Percentiles rank a stretch among this genome's conserved stretches.
These are phyloP conservation scores for Tiliacea aurago DNA, from an alignment of 2,888 invertebrate species.

Conservation along the genomic window DNA sequence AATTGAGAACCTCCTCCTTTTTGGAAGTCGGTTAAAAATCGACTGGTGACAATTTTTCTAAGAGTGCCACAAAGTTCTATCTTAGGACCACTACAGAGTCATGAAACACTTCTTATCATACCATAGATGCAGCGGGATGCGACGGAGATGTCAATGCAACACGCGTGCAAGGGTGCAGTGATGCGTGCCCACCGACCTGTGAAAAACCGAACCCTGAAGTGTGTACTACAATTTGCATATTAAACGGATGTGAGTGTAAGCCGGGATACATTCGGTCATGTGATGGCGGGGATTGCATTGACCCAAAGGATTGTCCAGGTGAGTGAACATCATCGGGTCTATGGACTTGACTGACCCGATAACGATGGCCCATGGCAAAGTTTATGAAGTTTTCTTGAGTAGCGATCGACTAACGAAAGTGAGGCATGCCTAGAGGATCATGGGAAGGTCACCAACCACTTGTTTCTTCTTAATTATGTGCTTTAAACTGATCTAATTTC, in stretches of 20 bases:
- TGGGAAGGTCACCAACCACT: background rate
- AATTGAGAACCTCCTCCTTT: too few relatives aligned
- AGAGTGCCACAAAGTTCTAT: background rate
- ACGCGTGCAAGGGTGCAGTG: slow-evolving; percentile 57
- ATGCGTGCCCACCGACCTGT: slow-evolving; percentile 66
- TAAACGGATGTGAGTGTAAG: slow-evolving; percentile 71
- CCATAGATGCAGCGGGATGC: slow-evolving; percentile 56
- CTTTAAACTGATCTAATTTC: too few relatives aligned
- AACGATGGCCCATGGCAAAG: background rate
- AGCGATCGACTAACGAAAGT: background rate
- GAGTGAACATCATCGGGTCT: background rate
- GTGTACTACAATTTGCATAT: slow-evolving; percentile 39
- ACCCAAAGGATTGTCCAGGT: slow-evolving; percentile 63
- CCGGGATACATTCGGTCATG: slow-evolving; percentile 64
- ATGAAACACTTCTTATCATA: background rate
- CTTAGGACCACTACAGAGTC: background rate
- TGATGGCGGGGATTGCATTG: slow-evolving; percentile 62
- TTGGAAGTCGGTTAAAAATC: too few relatives aligned
- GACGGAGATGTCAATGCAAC: slow-evolving; percentile 71
- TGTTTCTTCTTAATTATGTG: background rate
- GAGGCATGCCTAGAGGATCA: background rate
- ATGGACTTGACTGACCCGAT: background rate
- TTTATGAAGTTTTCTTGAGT: background rate
- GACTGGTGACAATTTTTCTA: background rate
- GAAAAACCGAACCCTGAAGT: slow-evolving; percentile 40